A percentile compares a stretch with the other conserved stretches of the same genome.
phyloP scores from a whole-genome alignment of 92 coral and sea anemone genomes.

The Diadumene lineata region DNA sequence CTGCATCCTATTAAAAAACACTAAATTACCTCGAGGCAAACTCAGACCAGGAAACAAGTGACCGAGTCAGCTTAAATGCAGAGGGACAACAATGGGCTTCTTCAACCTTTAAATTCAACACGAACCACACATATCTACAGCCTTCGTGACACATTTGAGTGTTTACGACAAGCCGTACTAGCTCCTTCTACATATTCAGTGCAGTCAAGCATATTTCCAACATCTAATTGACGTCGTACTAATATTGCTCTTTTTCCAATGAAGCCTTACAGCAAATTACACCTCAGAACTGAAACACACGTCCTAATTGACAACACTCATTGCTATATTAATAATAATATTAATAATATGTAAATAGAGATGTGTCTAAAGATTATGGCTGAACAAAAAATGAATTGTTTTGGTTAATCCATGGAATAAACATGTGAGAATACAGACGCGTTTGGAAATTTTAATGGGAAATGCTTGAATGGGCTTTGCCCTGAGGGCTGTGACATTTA shows the following conservation, averaged over 20 bases:
- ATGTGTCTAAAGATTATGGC: neutral
- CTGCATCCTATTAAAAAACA: too few species aligned
- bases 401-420: neutral
- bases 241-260: neutral
- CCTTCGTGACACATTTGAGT: neutral
- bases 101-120: neutral
- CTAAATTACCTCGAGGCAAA: too few species aligned
- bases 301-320: too few species aligned
- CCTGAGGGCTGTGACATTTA: neutral
- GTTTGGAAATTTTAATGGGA: neutral
- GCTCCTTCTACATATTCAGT: neutral
- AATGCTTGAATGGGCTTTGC: neutral
- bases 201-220: neutral
- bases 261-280: too few species aligned
- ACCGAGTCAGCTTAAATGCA: too few species aligned
- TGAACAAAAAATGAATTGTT: neutral
- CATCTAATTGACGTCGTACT: neutral
- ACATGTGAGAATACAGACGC: neutral
- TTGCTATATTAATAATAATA: too few species aligned
- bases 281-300: too few species aligned
- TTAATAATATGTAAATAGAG: too few species aligned
- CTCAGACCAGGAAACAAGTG: too few species aligned
- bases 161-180: neutral
- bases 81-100: neutral
- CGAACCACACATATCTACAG: neutral